Conservation (phyloP, 1,140 invertebrate species). For the Drosophila punjabiensis region DNA sequence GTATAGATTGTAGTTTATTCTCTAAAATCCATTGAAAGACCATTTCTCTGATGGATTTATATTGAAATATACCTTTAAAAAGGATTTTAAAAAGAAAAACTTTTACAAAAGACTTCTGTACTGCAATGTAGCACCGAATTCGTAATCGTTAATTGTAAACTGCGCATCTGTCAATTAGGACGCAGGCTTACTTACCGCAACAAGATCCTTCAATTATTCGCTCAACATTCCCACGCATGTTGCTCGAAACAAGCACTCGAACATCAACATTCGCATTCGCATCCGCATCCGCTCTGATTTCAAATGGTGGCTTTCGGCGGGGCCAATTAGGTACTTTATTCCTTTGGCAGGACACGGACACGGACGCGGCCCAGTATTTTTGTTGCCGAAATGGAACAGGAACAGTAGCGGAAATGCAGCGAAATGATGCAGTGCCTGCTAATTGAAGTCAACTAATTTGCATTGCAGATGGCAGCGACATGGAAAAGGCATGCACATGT, state of each 20-base stretch:
- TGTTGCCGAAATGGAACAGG: slow-evolving; percentile 14
- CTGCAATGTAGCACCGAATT: background rate
- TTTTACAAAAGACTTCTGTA: too few relatives aligned
- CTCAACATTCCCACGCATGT: slow-evolving; percentile 29
- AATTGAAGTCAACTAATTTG: slow-evolving; percentile 67
- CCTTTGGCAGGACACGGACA: slow-evolving; percentile 29
- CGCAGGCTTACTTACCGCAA: background rate
- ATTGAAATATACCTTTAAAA: background rate
- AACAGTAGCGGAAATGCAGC: slow-evolving; percentile 27
- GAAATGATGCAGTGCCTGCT: slow-evolving; percentile 58
- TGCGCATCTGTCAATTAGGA: slow-evolving; percentile 23
- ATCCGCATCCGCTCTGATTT: slow-evolving; percentile 23
- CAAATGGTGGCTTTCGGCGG: background rate
- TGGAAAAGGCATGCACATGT: slow-evolving; percentile 45
- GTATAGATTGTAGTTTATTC: background rate
- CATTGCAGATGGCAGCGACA: slow-evolving; percentile 48
- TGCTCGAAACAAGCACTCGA: slow-evolving; percentile 3
- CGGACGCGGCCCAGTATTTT: slow-evolving; percentile 22
- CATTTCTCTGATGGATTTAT: background rate
- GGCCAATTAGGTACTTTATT: slow-evolving; percentile 29
- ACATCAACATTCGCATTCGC: slow-evolving; percentile 9
- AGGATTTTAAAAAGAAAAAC: background rate
- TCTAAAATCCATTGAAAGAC: background rate
- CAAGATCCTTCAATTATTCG: slow-evolving; percentile 39
- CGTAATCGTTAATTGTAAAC: background rate